Conservation (phyloP, 2,113 vertebrate species). For the Crotalus viridis region DNA sequence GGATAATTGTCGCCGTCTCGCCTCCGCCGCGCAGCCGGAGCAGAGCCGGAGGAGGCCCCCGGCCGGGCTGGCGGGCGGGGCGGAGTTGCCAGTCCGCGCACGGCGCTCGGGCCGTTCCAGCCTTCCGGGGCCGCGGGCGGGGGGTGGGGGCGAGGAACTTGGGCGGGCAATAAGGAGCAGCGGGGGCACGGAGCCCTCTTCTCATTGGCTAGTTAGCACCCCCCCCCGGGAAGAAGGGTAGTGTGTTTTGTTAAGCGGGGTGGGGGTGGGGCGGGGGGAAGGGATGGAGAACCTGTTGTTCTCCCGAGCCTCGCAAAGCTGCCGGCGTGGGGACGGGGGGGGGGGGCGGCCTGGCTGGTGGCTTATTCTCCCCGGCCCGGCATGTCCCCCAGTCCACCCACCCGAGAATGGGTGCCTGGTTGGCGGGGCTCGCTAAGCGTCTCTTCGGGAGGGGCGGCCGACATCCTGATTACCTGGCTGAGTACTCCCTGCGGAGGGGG, state of each 20-base stretch:
- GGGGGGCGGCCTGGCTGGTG: background rate
- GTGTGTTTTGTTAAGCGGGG: background rate
- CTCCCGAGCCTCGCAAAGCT: background rate
- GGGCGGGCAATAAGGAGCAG: background rate
- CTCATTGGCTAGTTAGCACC: background rate
- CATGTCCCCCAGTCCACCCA: background rate
- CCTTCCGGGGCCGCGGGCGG: background rate
- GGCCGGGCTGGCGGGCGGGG: background rate
- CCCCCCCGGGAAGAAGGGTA: background rate
- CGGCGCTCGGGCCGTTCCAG: background rate
- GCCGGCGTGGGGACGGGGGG: rapidly evolving
- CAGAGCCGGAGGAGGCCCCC: background rate
- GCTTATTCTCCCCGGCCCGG: background rate
- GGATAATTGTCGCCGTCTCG: slow-evolving; percentile 10
- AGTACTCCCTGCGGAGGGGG: background rate
- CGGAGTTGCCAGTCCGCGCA: background rate
- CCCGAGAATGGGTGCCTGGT: background rate
- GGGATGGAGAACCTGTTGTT: background rate
- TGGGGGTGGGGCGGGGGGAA: background rate
- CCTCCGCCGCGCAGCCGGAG: background rate
- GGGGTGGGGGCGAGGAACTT: background rate
- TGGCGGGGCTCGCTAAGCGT: background rate
- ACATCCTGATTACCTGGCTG: background rate
- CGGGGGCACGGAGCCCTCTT: background rate
- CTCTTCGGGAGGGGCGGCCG: background rate